phyloP scores from a whole-genome alignment of 53 echinoderm and acorn worm genomes.

The Paracentrotus lividus region DNA sequence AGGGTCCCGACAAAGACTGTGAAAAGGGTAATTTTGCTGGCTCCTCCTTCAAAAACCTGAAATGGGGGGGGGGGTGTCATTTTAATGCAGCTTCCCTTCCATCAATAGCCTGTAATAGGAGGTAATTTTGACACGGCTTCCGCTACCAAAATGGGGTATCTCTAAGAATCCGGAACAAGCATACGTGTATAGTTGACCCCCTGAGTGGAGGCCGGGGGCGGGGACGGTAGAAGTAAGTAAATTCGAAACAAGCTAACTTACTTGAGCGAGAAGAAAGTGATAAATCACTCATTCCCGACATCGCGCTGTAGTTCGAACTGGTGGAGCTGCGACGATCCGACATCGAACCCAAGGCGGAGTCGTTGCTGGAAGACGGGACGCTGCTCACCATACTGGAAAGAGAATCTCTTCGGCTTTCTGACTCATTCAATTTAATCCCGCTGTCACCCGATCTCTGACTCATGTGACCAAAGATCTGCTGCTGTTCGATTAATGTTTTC shows the following conservation, averaged over 20 bases:
- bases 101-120: too few species aligned
- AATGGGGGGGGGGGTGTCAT: too few species aligned
- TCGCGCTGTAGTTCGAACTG: neutral
- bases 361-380: neutral
- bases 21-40: too few species aligned
- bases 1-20: too few species aligned
- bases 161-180: too few species aligned
- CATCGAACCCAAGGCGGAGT: neutral
- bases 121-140: too few species aligned
- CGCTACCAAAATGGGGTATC: too few species aligned
- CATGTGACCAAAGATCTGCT: neutral
- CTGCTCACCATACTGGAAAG: neutral
- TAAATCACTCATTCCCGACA: neutral
- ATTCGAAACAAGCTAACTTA: neutral
- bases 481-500: neutral
- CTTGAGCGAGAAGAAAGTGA: neutral
- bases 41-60: too few species aligned
- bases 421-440: neutral
- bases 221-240: too few species aligned
- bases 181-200: too few species aligned
- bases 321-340: conserved; percentile 1
- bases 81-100: too few species aligned
- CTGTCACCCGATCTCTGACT: conserved; percentile 3
- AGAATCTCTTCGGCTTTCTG: neutral
- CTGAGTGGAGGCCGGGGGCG: too few species aligned